Evolutionary conservation across 2,888 invertebrate genomes (phyloP), one percentile per base, ranked within the genome.

Genomic region (Cataglyphis albicans): DNA sequence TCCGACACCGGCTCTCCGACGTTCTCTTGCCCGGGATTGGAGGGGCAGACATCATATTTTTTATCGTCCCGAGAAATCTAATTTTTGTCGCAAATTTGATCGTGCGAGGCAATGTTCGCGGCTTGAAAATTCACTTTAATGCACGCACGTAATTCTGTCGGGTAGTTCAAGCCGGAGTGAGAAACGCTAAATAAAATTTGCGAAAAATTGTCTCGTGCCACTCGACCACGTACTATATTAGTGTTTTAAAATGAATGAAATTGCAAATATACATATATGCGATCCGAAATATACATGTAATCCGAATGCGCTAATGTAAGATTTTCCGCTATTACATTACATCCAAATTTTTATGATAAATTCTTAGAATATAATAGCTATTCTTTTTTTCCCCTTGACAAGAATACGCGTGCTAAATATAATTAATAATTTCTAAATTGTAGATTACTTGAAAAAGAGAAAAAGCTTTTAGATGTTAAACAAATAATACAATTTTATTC

Each of bases 131-230:
- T 80, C 59, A 80, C 59, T 80, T 78, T 80, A 80, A 80, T 80
- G 25, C 67, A 80, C 70, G 57, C 78, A 59, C 78, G 72, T 67
- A 76, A 67, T 76, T 38, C 38, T 67, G 35, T 32, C 68, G 41
- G 59, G 72, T 80, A 80, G 72, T 80, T 80, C 44, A 72, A 80
- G 32, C 44, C 32, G 41, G 21, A 44, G 57, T 72, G 59, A 72
- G 78, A 80, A 80, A 55, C 44, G 72, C 12, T 59, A 80, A 80
- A 80, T 72, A 80, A 70, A 78, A 78, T 78, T 78, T 80, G 44
- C 72, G 72, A 59, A 70, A 80, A 72, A 80, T 80, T 80, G 72
- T 80, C 78, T 59, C 41, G 44, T 10, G 25, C 29, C 32, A 70
- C 70, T 59, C 41, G 55, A 57, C 41, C 68, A 52, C 70, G 70